Percentiles rank a stretch among this genome's conserved stretches.
Conservation (phyloP, 2,797 vertebrate species). For the Pseudochaenichthys georgianus region DNA sequence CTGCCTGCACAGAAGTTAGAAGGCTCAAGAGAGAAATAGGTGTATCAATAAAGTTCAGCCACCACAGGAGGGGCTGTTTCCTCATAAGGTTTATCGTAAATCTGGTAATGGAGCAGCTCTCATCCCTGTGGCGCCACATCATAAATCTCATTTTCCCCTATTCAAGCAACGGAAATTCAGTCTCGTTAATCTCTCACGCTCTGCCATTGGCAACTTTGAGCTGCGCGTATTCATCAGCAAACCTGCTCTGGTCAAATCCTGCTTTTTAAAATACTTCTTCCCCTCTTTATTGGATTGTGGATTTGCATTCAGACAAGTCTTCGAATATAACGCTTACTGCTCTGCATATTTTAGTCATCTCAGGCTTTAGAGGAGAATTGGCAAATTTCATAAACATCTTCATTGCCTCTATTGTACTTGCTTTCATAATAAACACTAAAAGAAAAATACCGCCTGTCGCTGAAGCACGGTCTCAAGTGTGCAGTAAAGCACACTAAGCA, state of each 20-base stretch:
- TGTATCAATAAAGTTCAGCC: conserved; percentile 78
- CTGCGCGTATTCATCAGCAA: conserved; percentile 84
- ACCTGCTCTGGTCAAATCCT: conserved; percentile 73
- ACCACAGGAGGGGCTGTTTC: conserved; percentile 81
- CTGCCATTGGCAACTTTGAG: conserved; percentile 84
- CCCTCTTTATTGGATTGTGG: conserved; percentile 42
- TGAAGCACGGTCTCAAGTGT: conserved; percentile 25
- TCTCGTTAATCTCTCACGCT: conserved; percentile 86
- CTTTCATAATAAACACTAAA: conserved; percentile 57
- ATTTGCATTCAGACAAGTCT: conserved; percentile 53
- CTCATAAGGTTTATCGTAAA: conserved; percentile 88
- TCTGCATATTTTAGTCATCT: conserved; percentile 46
- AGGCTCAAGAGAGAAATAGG: conserved; percentile 69
- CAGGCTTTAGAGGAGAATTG: conserved; percentile 47
- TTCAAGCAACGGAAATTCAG: conserved; percentile 82
- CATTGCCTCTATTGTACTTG: conserved; percentile 42
- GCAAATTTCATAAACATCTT: conserved; percentile 63
- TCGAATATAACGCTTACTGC: conserved; percentile 7
- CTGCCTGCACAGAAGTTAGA: conserved; percentile 52
- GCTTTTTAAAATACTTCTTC: conserved; percentile 24
- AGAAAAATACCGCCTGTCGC: conserved; percentile 37
- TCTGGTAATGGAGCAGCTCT: conserved; percentile 88
- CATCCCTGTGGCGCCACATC: conserved; percentile 79
- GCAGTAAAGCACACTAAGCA: conserved; percentile 52
- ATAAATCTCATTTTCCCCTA: conserved; percentile 88